phyloP scores from a whole-genome alignment of 1,140 invertebrate genomes.

The Schlechtendalia chinensis region DNA sequence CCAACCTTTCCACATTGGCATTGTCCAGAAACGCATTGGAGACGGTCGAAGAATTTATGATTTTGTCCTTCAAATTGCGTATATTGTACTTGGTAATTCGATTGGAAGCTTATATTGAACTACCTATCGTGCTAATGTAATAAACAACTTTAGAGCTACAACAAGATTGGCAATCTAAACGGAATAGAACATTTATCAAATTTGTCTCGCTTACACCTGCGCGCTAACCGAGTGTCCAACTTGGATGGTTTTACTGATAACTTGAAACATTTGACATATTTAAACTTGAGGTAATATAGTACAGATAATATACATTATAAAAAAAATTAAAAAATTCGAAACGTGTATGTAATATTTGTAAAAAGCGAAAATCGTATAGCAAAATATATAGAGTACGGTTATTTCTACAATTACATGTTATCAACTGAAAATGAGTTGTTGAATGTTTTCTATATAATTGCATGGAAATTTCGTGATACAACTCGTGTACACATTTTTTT shows the following conservation, averaged over 20 bases:
- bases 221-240: not conserved
- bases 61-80: slow-evolving; percentile 4
- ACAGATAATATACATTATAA: too few relatives aligned
- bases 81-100: slow-evolving; percentile 35
- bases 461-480: too few relatives aligned
- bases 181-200: not conserved
- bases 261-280: not conserved
- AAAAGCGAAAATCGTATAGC: not conserved
- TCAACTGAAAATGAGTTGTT: too few relatives aligned
- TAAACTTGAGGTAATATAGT: slow-evolving; percentile 23
- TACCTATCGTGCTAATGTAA: not conserved
- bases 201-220: slow-evolving; percentile 1
- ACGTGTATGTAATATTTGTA: too few relatives aligned
- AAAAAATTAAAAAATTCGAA: too few relatives aligned
- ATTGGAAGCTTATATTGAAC: not conserved
- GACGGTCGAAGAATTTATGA: not conserved
- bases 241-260: slow-evolving; percentile 13
- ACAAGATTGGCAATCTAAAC: not conserved
- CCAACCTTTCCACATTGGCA: not conserved
- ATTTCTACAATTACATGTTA: too few relatives aligned
- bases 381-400: too few relatives aligned
- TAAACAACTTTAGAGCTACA: not conserved
- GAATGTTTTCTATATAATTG: too few relatives aligned
- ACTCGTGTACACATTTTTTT: too few relatives aligned
- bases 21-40: slow-evolving; percentile 8